Base-by-base conservation (phyloP, 2,888 invertebrate genomes). In the Monoplex corrugatus region DNA sequence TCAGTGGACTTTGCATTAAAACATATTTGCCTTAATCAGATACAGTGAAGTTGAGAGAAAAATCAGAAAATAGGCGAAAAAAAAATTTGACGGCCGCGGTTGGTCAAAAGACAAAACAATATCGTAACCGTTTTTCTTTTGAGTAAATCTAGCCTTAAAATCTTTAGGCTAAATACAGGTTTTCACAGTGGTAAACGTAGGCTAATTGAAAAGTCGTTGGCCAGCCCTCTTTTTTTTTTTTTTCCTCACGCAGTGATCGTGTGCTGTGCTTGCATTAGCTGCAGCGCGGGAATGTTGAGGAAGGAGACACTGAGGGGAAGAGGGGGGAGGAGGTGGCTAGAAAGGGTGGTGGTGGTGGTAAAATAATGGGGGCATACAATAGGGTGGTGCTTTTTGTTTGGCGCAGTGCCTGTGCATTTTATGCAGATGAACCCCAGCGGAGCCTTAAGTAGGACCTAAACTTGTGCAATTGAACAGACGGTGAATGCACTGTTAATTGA, bases 391-490 rank as follows among this genome's bases (percentile, higher is more conserved):
- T 23, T 68, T 86, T 45, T 45, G 19, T 32, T 23, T 19, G 45
- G 45, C 83, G 5, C 83, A 40, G 32, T 86, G 86, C 40, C 63
- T 19, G 86, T 63, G 50, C 84, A 50, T 63, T 63, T 38, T 85
- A 83, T 83, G 83, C 83, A 83, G 44, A 83, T 83, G 44, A 83
- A 13, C 83, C 35, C 83, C 83, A 83, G 83, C 83, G 44, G 83
- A 83, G 83, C 80, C 68, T 68, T 19, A 6, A 68, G 68, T 23
- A n/a, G 23, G 28, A 68, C 8, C 28, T 68, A 28, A 28, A 28
- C 68, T n/a, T 6, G 23, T 23, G 23, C 28, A 68, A 6, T 68
- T 8, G 23, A 57, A 57, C 57, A 23, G 13, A 19, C 57, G 13
- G 57, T 57, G 57, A 19, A 13, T 57, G 23, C 16, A 57, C 57